Evolutionary conservation across 2,888 invertebrate genomes (phyloP).

Genomic region (Terebella lapidaria): DNA sequence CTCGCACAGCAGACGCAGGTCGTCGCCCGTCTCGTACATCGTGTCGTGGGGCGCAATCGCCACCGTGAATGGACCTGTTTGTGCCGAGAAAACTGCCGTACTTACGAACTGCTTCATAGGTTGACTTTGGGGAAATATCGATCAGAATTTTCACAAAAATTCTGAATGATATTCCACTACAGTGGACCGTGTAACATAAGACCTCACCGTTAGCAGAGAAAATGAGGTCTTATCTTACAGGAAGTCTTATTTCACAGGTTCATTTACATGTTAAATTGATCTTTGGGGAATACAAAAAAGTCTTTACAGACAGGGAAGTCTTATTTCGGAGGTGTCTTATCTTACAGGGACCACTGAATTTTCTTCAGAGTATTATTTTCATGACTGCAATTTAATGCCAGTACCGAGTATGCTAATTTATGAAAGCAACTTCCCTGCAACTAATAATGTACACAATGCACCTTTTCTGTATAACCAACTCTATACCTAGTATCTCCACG

Average conservation of each 20-base stretch:
- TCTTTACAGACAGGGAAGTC: too few relatives aligned
- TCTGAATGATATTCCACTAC: background rate
- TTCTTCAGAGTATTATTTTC: too few relatives aligned
- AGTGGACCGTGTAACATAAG: too few relatives aligned
- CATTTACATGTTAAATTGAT: too few relatives aligned
- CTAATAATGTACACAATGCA: background rate
- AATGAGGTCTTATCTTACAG: too few relatives aligned
- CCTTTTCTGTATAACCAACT: too few relatives aligned
- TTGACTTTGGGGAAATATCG: background rate
- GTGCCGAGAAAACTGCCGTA: background rate
- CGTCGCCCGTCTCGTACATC: slow-evolving; percentile 33
- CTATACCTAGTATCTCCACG: slow-evolving; percentile 66
- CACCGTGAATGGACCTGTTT: slow-evolving; percentile 33
- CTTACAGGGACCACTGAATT: too few relatives aligned
- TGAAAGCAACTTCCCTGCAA: background rate
- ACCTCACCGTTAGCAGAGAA: too few relatives aligned
- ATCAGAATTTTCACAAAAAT: background rate
- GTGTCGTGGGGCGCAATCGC: slow-evolving; percentile 33
- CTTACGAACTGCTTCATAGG: background rate
- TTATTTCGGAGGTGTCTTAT: too few relatives aligned
- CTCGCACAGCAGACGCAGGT: slow-evolving; percentile 34
- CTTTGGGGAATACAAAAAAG: too few relatives aligned
- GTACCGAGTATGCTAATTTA: background rate
- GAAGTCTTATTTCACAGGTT: too few relatives aligned
- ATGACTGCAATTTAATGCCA: too few relatives aligned